Base-by-base conservation (phyloP, 2,888 invertebrate species). In the Perizoma flavofasciatum region DNA sequence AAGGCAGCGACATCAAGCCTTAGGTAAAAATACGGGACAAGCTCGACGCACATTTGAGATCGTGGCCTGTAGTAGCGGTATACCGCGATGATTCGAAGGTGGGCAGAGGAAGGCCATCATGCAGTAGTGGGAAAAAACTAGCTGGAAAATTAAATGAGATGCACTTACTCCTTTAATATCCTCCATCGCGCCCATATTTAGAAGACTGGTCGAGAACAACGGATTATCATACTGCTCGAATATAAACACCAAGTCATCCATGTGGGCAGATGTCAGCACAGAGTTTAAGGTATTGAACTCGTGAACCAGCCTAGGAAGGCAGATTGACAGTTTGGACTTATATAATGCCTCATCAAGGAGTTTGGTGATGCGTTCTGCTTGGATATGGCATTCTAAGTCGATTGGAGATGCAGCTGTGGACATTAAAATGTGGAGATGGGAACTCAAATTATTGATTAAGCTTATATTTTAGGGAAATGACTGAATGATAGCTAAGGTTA, bases 321-420 rank as follows among this genome's bases (percentile, higher is more conserved):
- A 88, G 5, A 90, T 70, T 1, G 89, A 82, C 9, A 93, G 71
- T 63, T 89, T 67, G 8, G 54, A 61, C 70, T 93, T 92, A 57
- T 85, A 83, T 3, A 93, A 79, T 0, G 89, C 80, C 52, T 89
- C 92, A 52, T 92, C 87, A 5, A 94, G 68, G 44, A 94, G 90
- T 67, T 89, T 89, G 0, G 92, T 86, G 45, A 94, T 88, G 32
- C 94, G 83, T 58, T 93, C 92, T 4, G 89, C 85, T 78, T 93
- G 93, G 50, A 94, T 67, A 11, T 56, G 47, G 44, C 65, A 63
- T 49, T 67, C 67, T 44, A 67, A 33, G 32, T 67, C 67, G 6
- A 67, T 39, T 8, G 67, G 67, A 0, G 67, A 67, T 46, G 61
- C 61, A 6, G 61, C 67, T 67, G 56, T 34, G 54, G 51, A 10